phyloP scores from a whole-genome alignment of 2,113 vertebrate genomes.

The Dendropsophus ebraccatus region DNA sequence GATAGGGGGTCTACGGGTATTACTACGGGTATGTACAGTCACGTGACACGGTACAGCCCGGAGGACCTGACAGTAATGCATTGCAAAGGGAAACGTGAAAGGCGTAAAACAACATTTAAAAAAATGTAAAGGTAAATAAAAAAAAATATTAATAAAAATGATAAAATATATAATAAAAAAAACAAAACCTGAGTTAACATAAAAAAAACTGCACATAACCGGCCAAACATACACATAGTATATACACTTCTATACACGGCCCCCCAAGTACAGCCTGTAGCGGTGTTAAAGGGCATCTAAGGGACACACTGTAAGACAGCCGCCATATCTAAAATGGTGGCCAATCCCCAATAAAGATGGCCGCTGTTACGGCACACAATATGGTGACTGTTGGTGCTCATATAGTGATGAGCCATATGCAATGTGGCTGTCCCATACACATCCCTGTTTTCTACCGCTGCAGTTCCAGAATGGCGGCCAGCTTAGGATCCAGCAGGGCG shows the following conservation, averaged over 20 bases:
- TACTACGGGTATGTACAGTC: neutral
- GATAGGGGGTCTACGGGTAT: neutral
- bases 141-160: neutral
- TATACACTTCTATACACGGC: slow-evolving; percentile 6
- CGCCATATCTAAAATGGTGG: neutral
- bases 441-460: neutral
- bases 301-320: neutral
- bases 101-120: neutral
- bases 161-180: neutral
- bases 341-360: neutral
- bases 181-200: slow-evolving; percentile 43
- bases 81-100: slow-evolving; percentile 4
- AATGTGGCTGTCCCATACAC: slow-evolving; percentile 34
- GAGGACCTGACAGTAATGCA: neutral
- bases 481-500: slow-evolving; percentile 64
- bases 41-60: neutral
- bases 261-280: neutral
- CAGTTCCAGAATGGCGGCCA: slow-evolving; percentile 64
- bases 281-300: neutral
- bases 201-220: slow-evolving; percentile 44
- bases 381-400: neutral
- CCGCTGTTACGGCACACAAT: neutral
- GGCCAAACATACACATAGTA: slow-evolving; percentile 27
- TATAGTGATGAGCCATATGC: neutral
- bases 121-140: neutral